Base-by-base conservation (phyloP, 2,113 vertebrate species). In the Symphodus melops region DNA sequence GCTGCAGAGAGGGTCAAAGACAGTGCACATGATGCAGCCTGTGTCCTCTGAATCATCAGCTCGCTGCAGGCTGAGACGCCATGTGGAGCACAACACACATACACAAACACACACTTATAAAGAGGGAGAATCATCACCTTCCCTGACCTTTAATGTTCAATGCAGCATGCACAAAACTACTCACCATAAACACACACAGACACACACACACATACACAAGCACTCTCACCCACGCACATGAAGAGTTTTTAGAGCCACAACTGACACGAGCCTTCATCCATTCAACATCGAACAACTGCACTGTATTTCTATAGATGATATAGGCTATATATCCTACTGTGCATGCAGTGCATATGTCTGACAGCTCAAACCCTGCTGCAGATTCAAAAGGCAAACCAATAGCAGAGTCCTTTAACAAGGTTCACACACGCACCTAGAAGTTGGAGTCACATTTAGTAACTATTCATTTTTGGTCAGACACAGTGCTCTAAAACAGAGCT, bases 11-110 rank as follows among this genome's bases (percentile, higher is more conserved):
- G 76, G 90, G 89, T 90, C 87, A 90, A 83, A 86, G 80, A 73
- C 83, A 84, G 86, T 60, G 5, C 81, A 83, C 41, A 65, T 74
- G 82, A 81, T 56, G 52, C 78, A 81, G 88, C 75, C 79, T 63
- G 79, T 77, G 90, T 87, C 88, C 88, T 86, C 83, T 92, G 91
- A 92, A 89, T 92, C 86, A 90, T 67, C 37, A 13, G 63, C 53
- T 59, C 72, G 62, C 88, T 81, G 75, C 81, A 76, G 86, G 87
- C 81, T 63, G 65, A 36, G 75, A 75, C 19, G 19, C 48, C 68
- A 80, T 70, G 86, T 80, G 83, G 81, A 86, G 79, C 62, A 16
- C 44, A 42, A 65, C 49, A 49, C 9, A 33, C 61, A 64, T 44
- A 19, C 48, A n/a, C 16, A 48, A 16, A 48, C 46, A 48, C 46